Percentiles rank a stretch among this genome's conserved stretches.
Evolutionary conservation across 2,113 vertebrate species (phyloP).

Genomic region (Ia io): DNA sequence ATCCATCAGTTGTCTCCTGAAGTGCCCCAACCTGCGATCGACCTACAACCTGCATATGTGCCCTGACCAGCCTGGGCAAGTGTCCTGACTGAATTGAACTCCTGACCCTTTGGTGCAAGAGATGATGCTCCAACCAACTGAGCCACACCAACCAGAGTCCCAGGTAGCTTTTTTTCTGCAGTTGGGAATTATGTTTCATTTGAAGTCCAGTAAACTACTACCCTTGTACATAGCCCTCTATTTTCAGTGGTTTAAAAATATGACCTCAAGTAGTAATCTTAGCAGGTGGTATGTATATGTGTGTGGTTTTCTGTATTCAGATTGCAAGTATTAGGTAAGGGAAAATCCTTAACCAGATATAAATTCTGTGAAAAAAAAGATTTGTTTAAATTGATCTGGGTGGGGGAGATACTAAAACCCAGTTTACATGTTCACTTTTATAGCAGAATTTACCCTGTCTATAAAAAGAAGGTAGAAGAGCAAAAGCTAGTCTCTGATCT

Average conservation of each 20-base stretch:
- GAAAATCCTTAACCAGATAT: constrained; percentile 21
- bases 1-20: not conserved
- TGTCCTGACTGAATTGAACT: not conserved
- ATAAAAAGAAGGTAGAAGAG: not conserved
- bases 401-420: not conserved
- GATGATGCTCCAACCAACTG: not conserved
- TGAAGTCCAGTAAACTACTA: not conserved
- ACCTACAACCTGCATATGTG: not conserved
- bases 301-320: constrained; percentile 4
- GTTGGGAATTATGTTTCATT: not conserved
- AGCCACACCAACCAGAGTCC: not conserved
- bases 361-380: not conserved
- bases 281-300: not conserved
- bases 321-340: not conserved
- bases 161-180: not conserved
- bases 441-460: not conserved
- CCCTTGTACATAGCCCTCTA: not conserved
- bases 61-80: not conserved
- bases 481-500: not conserved
- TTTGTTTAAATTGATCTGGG: not conserved
- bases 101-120: not conserved
- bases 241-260: constrained; percentile 39
- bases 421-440: not conserved
- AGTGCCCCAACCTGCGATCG: not conserved
- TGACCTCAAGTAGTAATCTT: not conserved